Base-by-base conservation (phyloP, 2,113 vertebrate genomes). In the Gobio gobio region DNA sequence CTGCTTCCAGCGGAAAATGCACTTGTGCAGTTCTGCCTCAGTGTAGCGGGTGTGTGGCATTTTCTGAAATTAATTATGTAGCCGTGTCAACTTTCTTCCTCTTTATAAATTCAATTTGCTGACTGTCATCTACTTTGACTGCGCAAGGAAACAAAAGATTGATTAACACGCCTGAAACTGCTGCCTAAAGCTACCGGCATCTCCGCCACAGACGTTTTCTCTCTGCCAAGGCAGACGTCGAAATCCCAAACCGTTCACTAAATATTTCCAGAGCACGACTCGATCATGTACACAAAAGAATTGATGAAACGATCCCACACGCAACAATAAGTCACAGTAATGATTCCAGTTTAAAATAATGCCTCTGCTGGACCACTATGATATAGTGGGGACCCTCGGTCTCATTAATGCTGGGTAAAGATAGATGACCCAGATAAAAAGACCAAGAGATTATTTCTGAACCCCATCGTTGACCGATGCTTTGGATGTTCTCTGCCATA, bases 341-440 rank as follows among this genome's bases (percentile, higher is more conserved):
- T 94, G 93, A 94, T 93, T 91, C 89, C 84, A 86, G 83, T 92
- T 93, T 94, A 93, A 94, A 94, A 93, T 92, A 93, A 93, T 91
- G 94, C 89, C 91, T 92, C 86, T 90, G 92, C 91, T 90, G 86
- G 90, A 90, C 90, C 87, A 45, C 90, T 85, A 88, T 94, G 94
- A 95, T 94, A 87, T 92, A 95, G 93, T 91, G 90, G 87, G 86
- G 88, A 88, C 88, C 90, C 92, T 91, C 87, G 90, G 88, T 92
- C 91, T 94, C 93, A 94, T 95, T 95, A 95, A 92, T 89, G 91
- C 89, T 56, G 88, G 84, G 66, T 91, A 93, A 93, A 94, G 93
- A 94, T 92, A 92, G 92, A 94, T 94, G 92, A 93, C 93, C 94
- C 91, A 95, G 91, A 94, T 94, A 91, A 89, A 89, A 87, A 90